phyloP scores from a whole-genome alignment of 1,140 invertebrate species.

The Drosophila burlai region DNA sequence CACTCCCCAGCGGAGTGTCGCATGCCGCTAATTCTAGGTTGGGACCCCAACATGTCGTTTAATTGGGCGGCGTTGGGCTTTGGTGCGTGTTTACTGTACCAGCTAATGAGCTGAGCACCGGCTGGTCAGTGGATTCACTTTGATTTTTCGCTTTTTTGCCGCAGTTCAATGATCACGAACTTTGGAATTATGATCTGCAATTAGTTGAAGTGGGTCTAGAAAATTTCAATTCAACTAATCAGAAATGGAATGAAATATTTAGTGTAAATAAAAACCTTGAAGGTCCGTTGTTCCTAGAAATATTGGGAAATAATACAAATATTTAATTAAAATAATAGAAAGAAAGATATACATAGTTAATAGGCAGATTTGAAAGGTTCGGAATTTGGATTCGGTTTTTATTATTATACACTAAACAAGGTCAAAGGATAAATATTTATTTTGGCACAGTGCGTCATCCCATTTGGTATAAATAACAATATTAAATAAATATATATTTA shows the following conservation, averaged over 20 bases:
- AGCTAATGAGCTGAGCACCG: slow-evolving; percentile 45
- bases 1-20: slow-evolving; percentile 21
- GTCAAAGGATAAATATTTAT: not conserved
- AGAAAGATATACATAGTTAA: too few species aligned
- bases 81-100: slow-evolving; percentile 61
- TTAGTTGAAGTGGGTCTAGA: not conserved
- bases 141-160: slow-evolving; percentile 30
- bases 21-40: slow-evolving; percentile 74
- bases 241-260: not conserved
- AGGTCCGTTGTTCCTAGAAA: too few species aligned
- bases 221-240: not conserved
- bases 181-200: slow-evolving; percentile 24
- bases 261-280: not conserved
- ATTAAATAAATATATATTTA: too few species aligned
- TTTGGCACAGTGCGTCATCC: not conserved
- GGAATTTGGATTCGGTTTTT: too few species aligned
- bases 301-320: not conserved
- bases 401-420: not conserved
- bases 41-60: slow-evolving; percentile 22
- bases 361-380: too few species aligned
- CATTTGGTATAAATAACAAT: too few species aligned
- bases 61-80: slow-evolving; percentile 46
- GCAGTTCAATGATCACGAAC: slow-evolving; percentile 54
- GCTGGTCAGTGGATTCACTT: slow-evolving; percentile 31
- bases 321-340: not conserved